These are phyloP conservation scores for Cremastinae sp. DNA, from an alignment of 2,888 invertebrate genomes.

Conservation along the genomic window DNA sequence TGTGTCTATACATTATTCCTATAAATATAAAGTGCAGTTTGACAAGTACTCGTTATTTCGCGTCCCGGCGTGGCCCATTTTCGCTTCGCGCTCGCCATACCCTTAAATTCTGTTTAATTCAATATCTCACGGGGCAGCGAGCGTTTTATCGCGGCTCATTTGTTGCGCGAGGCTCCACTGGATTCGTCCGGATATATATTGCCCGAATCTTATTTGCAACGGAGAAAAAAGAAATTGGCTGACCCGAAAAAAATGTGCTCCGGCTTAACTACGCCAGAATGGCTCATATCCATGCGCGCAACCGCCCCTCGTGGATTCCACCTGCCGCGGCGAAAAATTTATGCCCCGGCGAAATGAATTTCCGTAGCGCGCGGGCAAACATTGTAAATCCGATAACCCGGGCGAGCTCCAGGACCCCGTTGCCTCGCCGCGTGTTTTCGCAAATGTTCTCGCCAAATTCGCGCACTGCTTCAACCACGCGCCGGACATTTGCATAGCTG, in stretches of 20 bases:
- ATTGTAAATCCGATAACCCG: conserved; percentile 59
- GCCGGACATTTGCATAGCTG: too few species aligned
- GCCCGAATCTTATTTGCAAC: not conserved
- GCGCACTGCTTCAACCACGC: not conserved
- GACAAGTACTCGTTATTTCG: too few species aligned
- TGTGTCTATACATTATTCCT: too few species aligned
- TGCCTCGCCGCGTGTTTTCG: not conserved
- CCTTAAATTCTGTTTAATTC: too few species aligned
- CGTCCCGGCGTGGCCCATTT: too few species aligned
- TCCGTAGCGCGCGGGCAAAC: conserved; percentile 54
- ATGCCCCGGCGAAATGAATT: conserved; percentile 58
- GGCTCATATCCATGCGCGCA: not conserved
- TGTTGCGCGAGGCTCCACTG: too few species aligned
- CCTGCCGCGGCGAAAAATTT: conserved; percentile 58
- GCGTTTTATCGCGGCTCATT: too few species aligned
- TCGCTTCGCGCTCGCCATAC: too few species aligned
- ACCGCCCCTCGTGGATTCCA: conserved; percentile 37
- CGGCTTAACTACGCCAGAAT: conserved; percentile 5
- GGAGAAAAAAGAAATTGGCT: not conserved
- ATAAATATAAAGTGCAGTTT: too few species aligned
- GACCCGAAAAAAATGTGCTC: not conserved
- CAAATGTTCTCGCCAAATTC: conserved; percentile 15
- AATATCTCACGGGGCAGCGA: too few species aligned
- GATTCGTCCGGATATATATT: not conserved
- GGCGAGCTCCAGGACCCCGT: not conserved